These are phyloP conservation scores for Illadopsis cleaveri DNA, from an alignment of 2,113 vertebrate genomes.

Conservation along the genomic window DNA sequence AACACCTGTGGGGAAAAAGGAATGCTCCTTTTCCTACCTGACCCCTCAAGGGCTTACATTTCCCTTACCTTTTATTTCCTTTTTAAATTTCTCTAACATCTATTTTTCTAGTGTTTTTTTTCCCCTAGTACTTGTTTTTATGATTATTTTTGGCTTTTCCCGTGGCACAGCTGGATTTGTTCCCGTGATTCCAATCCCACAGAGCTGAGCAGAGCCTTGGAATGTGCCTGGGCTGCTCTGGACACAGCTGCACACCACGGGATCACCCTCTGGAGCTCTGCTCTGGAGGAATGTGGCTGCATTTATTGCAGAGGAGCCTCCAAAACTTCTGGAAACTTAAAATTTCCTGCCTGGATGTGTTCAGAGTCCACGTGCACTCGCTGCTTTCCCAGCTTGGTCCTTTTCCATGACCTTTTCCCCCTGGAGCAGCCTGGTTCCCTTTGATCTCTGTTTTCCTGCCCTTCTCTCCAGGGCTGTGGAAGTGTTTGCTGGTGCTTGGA, in stretches of 20 bases:
- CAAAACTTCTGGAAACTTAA: neutral
- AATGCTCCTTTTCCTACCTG: neutral
- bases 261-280: neutral
- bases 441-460: neutral
- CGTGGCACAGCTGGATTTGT: neutral
- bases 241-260: neutral
- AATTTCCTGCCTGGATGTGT: neutral
- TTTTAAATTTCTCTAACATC: neutral
- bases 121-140: neutral
- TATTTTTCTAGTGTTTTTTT: neutral
- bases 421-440: neutral
- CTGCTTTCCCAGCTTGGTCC: neutral
- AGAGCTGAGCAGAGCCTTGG: neutral
- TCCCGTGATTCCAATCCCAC: rapidly evolving
- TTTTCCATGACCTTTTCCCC: neutral
- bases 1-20: neutral
- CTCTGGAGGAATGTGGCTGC: neutral
- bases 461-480: neutral
- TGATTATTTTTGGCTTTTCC: neutral
- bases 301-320: neutral
- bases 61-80: too few relatives aligned
- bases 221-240: neutral
- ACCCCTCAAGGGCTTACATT: too few relatives aligned
- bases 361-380: neutral
- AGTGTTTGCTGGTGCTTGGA: neutral